Base-by-base conservation (phyloP, 2,113 vertebrate species). In the Phycodurus eques region DNA sequence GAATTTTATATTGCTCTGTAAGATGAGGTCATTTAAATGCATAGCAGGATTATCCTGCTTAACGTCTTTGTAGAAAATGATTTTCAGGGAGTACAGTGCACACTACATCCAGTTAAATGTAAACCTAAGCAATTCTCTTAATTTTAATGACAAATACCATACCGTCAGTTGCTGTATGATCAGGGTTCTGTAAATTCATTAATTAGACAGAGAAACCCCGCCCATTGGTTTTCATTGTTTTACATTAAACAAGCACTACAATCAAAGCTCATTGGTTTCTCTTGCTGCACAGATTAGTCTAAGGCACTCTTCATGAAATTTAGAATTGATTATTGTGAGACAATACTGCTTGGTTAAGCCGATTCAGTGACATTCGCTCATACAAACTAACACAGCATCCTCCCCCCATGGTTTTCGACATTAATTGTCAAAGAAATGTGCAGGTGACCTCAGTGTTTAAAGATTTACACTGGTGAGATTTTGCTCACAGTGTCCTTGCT, bases 261-360 rank as follows among this genome's bases (percentile, higher is more conserved):
- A 89, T 84, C 80, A 87, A 85, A 88, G 81, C 80, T 78, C 77
- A 77, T 66, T 64, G 64, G 46, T 65, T 79, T 80, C 80, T 78
- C 56, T 84, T 70, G 79, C 68, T 53, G 72, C 72, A 77, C 85
- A 81, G 86, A 89, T 91, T 90, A 90, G 90, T 91, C 86, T 81
- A 79, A 87, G 68, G 90, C 90, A 86, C 80, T 89, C 90, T 65
- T 88, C 93, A 92, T 93, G 93, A 93, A 93, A 94, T 93, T 91
- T 92, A 90, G 83, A 93, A 94, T 93, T 88, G 92, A 93, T 93
- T 93, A 91, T 91, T 87, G 88, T 80, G 78, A 78, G 86, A 88
- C 84, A 73, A 89, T 76, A 84, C 83, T 81, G 89, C 86, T 91
- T 89, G 90, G 91, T 88, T 92, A 92, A 91, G 83, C 87, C 74